Evolutionary conservation across 2,797 vertebrate species (phyloP).

Genomic region (Stomatorhinus walkeri): DNA sequence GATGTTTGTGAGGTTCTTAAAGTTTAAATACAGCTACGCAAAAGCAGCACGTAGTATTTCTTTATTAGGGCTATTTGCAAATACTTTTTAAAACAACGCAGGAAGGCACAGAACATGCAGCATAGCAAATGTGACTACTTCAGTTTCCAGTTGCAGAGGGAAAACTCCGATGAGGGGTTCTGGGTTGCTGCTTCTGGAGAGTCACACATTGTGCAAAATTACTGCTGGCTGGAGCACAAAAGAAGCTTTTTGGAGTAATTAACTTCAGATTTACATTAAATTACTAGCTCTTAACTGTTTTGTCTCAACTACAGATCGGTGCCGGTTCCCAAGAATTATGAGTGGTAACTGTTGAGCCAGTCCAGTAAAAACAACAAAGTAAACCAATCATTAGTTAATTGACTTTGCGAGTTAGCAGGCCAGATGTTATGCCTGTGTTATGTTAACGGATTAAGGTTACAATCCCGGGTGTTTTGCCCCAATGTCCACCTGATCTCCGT

Average conservation of each 20-base stretch:
- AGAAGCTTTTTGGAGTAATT: neutral
- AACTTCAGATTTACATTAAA: neutral
- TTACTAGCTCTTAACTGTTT: neutral
- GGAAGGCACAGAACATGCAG: neutral
- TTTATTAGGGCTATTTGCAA: neutral
- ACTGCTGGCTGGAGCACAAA: neutral
- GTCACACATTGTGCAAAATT: neutral
- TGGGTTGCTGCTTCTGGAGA: neutral
- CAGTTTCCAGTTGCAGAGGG: neutral
- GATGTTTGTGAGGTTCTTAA: neutral
- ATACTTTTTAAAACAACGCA: neutral
- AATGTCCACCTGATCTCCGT: slow-evolving; percentile 82
- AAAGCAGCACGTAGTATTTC: neutral
- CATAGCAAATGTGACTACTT: neutral
- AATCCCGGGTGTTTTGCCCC: neutral
- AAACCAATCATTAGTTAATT: neutral
- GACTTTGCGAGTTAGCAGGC: neutral
- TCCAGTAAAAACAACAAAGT: neutral
- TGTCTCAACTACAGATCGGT: neutral
- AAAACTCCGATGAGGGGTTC: neutral
- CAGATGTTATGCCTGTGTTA: neutral
- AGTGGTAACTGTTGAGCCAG: neutral
- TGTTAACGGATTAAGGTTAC: neutral
- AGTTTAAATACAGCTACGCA: neutral
- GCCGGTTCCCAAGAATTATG: neutral